Percentiles rank a stretch among this genome's conserved stretches.
Conservation (phyloP, 2,113 vertebrate species). For the Caranx ignobilis region DNA sequence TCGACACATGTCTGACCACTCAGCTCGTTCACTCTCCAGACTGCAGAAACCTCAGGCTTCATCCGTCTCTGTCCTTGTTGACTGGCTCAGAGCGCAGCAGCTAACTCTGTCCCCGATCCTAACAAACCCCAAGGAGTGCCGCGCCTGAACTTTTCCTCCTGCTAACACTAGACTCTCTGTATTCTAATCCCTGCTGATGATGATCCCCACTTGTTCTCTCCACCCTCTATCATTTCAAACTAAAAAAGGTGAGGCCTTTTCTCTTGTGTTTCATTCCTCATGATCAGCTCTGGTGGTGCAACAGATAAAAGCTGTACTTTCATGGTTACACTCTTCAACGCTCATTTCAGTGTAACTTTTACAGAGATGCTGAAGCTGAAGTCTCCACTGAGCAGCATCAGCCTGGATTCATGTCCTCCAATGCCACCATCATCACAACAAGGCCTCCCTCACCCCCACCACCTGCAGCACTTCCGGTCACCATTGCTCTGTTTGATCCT, state of each 20-base stretch:
- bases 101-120: slow-evolving; percentile 67
- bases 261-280: slow-evolving; percentile 2
- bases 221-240: slow-evolving; percentile 33
- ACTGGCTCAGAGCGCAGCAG: slow-evolving; percentile 68
- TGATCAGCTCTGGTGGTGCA: not conserved
- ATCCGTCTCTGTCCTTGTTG: slow-evolving; percentile 63
- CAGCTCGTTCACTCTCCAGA: slow-evolving; percentile 67
- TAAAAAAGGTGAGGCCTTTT: slow-evolving; percentile 67
- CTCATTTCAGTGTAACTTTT: not conserved
- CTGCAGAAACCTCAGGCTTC: slow-evolving; percentile 29
- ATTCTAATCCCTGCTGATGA: slow-evolving; percentile 56
- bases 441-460: slow-evolving; percentile 24
- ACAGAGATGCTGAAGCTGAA: slow-evolving; percentile 48
- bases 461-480: slow-evolving; percentile 18
- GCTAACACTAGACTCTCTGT: slow-evolving; percentile 41
- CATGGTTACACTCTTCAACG: not conserved
- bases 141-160: slow-evolving; percentile 58
- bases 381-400: slow-evolving; percentile 19
- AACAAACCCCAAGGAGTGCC: slow-evolving; percentile 68
- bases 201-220: slow-evolving; percentile 20
- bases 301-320: not conserved
- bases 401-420: slow-evolving; percentile 22
- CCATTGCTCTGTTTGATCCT: slow-evolving; percentile 29
- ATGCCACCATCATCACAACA: slow-evolving; percentile 9
- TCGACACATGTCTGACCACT: slow-evolving; percentile 55